phyloP scores from a whole-genome alignment of 2,888 invertebrate species.

The Oeneis ivallda region DNA sequence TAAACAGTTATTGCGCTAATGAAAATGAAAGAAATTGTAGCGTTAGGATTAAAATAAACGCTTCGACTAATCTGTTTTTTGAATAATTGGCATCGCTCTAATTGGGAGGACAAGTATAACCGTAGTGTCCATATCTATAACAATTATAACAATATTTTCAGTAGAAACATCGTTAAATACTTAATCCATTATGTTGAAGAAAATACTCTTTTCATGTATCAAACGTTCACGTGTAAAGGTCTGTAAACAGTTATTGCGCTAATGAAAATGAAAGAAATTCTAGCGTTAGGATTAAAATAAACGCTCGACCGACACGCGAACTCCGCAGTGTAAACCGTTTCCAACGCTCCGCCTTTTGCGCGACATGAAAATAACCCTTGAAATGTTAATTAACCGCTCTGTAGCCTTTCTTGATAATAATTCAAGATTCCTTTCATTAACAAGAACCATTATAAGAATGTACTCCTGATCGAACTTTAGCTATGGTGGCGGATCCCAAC shows the following conservation, averaged over 20 bases:
- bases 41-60: conserved; percentile 4
- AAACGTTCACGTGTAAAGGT: conserved; percentile 8
- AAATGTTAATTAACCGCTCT: conserved; percentile 8
- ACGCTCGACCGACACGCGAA: conserved; percentile 7
- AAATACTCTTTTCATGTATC: neutral
- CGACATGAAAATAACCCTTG: neutral
- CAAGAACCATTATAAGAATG: too few relatives aligned
- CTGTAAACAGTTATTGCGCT: neutral
- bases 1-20: conserved; percentile 4
- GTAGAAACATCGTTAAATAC: neutral
- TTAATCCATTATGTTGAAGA: conserved; percentile 2
- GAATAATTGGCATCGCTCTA: too few relatives aligned
- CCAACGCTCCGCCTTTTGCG: neutral
- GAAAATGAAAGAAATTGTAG: conserved; percentile 9
- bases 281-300: neutral
- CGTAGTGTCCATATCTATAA: too few relatives aligned
- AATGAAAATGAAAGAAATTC: conserved; percentile 14
- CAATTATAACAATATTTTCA: too few relatives aligned
- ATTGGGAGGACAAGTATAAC: too few relatives aligned
- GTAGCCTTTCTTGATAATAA: conserved; percentile 3
- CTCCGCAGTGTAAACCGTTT: neutral
- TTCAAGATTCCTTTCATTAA: too few relatives aligned
- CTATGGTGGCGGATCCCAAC: too few relatives aligned
- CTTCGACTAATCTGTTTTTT: too few relatives aligned
- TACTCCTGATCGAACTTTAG: too few relatives aligned